These are phyloP conservation scores for Melipona beecheii DNA, from an alignment of 2,888 invertebrate species.

Conservation along the genomic window DNA sequence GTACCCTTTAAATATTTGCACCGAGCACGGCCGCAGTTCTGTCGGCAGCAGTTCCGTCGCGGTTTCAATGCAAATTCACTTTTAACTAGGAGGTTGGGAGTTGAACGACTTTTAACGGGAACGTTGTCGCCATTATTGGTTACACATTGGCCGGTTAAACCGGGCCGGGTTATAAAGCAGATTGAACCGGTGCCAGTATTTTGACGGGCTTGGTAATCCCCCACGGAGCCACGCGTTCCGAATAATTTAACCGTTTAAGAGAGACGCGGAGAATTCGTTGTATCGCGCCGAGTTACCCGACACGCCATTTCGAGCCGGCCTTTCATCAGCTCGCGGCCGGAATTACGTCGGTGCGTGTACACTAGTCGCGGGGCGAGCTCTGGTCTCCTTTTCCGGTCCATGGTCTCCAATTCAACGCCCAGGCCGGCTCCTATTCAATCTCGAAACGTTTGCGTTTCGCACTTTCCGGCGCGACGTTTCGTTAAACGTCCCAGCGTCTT, in stretches of 20 bases:
- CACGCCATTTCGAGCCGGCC: neutral
- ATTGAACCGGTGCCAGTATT: conserved; percentile 59
- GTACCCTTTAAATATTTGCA: conserved; percentile 15
- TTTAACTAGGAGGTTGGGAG: neutral
- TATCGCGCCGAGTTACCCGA: conserved; percentile 20
- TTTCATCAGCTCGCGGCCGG: conserved; percentile 1
- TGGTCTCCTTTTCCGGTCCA: conserved; percentile 1
- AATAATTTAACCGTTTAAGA: conserved; percentile 36
- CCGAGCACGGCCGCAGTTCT: neutral
- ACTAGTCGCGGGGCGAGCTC: neutral
- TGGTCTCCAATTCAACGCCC: neutral
- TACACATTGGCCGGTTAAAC: conserved; percentile 62
- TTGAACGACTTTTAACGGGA: conserved; percentile 53
- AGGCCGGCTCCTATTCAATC: neutral
- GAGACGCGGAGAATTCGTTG: conserved; percentile 14
- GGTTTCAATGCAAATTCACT: conserved; percentile 53
- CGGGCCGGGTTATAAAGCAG: conserved; percentile 52
- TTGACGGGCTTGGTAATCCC: conserved; percentile 26
- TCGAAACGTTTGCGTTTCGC: conserved; percentile 23
- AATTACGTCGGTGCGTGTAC: conserved; percentile 2
- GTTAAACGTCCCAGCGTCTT: neutral
- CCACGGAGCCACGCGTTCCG: neutral
- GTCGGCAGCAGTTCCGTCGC: neutral
- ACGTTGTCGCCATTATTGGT: conserved; percentile 58
- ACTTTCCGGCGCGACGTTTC: neutral